Evolutionary conservation across 2,113 vertebrate genomes (phyloP).

Genomic region (Otolemur garnettii): DNA sequence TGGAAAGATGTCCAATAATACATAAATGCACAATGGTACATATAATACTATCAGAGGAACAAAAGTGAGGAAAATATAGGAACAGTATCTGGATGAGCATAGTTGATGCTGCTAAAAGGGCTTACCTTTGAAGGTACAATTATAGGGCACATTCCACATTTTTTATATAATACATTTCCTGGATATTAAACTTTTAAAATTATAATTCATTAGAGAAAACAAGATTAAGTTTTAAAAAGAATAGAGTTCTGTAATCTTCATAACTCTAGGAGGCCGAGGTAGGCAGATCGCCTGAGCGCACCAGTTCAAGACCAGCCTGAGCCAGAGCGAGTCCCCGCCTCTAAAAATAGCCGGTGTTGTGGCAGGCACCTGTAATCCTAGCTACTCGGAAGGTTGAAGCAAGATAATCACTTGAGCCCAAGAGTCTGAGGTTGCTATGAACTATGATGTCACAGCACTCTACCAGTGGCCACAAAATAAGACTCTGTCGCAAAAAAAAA

Average conservation of each 20-base stretch:
- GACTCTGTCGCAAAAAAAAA: no score
- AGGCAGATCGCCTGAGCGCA: no score
- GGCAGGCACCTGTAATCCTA: no score
- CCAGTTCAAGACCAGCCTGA: no score
- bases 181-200: background rate
- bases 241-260: background rate
- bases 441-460: no score
- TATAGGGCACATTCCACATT: background rate
- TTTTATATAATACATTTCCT: background rate
- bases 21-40: background rate
- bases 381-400: no score
- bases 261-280: no score
- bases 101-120: background rate
- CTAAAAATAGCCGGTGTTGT: no score
- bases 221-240: background rate
- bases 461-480: no score
- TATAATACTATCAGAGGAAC: background rate
- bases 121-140: background rate
- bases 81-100: background rate
- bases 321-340: no score
- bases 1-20: background rate
- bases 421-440: no score
- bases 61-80: background rate
- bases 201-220: conserved; percentile 1
- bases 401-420: no score